phyloP scores from a whole-genome alignment of 2,888 invertebrate species.

The Luperina nickerlii region DNA sequence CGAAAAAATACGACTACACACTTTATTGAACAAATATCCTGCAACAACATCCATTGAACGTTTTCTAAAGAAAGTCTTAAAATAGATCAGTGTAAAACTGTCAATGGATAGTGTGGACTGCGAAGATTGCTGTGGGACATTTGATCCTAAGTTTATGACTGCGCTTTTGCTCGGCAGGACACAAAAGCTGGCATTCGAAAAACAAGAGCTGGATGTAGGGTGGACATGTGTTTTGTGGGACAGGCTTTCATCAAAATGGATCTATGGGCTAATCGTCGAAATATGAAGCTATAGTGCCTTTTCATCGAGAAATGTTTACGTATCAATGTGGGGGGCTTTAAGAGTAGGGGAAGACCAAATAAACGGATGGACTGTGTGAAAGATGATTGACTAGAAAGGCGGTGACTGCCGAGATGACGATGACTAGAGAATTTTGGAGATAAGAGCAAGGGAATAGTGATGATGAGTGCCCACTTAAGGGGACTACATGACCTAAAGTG shows the following conservation, averaged over 20 bases:
- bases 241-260: neutral
- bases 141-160: conserved; percentile 75
- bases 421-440: neutral
- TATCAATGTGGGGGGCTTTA: neutral
- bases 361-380: neutral
- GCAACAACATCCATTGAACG: conserved; percentile 48
- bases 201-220: conserved; percentile 80
- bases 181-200: conserved; percentile 77
- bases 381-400: neutral
- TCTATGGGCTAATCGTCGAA: neutral
- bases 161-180: conserved; percentile 80
- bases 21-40: conserved; percentile 29
- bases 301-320: neutral
- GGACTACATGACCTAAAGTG: no score
- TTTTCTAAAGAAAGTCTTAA: conserved; percentile 14
- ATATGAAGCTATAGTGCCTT: neutral
- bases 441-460: neutral
- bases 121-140: conserved; percentile 49
- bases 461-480: neutral
- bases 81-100: conserved; percentile 24
- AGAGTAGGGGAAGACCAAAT: neutral
- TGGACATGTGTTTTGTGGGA: conserved; percentile 63
- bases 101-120: conserved; percentile 47
- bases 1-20: conserved; percentile 54
- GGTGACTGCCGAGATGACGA: neutral